A percentile compares a stretch with the other conserved stretches of the same genome.
Evolutionary conservation across 2,888 invertebrate species (phyloP).

Genomic region (Amphipyra tragopoginis): DNA sequence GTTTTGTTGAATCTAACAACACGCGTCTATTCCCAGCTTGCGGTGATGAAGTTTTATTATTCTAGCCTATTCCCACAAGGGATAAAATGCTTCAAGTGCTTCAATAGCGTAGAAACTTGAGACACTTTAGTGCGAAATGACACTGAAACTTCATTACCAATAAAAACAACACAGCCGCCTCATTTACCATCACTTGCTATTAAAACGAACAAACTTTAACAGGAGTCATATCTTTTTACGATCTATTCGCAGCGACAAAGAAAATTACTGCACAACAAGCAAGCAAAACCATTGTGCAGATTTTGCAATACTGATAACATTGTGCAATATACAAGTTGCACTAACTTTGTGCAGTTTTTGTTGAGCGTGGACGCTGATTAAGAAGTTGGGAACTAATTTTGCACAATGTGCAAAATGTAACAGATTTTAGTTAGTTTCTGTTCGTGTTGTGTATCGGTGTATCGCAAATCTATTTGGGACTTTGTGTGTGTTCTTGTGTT

Average conservation of each 20-base stretch:
- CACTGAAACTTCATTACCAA: background rate
- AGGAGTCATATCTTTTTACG: constrained; percentile 38
- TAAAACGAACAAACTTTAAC: constrained; percentile 12
- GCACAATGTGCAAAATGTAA: constrained; percentile 45
- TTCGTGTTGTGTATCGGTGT: constrained; percentile 28
- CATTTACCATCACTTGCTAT: constrained; percentile 11
- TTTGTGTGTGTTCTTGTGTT: constrained; percentile 5
- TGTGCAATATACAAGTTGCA: constrained; percentile 50
- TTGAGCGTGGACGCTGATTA: constrained; percentile 44
- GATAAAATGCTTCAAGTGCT: too few relatives aligned
- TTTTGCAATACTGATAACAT: constrained; percentile 51
- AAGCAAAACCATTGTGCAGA: constrained; percentile 44
- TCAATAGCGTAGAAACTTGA: constrained; percentile 1
- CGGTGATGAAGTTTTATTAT: too few relatives aligned
- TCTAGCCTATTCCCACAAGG: too few relatives aligned
- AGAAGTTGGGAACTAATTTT: constrained; percentile 55
- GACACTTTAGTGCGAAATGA: constrained; percentile 6
- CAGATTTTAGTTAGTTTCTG: constrained; percentile 35
- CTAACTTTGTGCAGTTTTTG: constrained; percentile 51
- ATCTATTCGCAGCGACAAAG: constrained; percentile 32
- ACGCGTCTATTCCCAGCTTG: too few relatives aligned
- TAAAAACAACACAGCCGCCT: constrained; percentile 3
- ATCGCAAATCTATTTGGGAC: constrained; percentile 28
- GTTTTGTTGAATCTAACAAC: too few relatives aligned
- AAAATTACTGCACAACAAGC: constrained; percentile 23